Evolutionary conservation across 2,797 vertebrate species (phyloP), one percentile per base, ranked within the genome.

Genomic region (Somateria mollissima): DNA sequence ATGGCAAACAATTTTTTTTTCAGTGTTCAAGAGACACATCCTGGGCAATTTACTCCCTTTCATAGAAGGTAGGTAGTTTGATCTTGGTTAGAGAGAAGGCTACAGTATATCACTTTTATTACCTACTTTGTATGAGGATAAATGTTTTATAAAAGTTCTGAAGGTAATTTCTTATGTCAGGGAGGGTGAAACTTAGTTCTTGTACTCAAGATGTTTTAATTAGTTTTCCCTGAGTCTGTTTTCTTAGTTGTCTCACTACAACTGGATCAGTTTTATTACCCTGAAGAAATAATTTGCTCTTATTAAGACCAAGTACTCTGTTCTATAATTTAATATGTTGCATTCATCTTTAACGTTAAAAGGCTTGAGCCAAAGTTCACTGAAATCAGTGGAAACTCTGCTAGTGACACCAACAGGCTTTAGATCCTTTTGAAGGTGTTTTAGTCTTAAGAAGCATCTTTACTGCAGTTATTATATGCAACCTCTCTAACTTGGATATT

Each of bases 231-330:
- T 41, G 45, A 84, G 69, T 89, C 83, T 92, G 86, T 96, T 96
- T 96, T 82, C 90, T 92, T 62, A 82, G 67, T 94, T 94, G 81
- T 87, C 45, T 91, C 27, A 28, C 77, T 90, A 53, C 41, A 83
- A 83, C 34, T 56, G 75, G 34, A 92, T 87, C 64, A 69, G 25
- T 84, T 92, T 90, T 96, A 94, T 90, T 96, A 92, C 78, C 67
- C 83, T 61, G 77, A 92, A 95, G 67, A 93, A 96, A 92, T 94
- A 94, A 95, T 93, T 96, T 95, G 61, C 64, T 89, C 90, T 94
- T 95, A 90, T 94, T 90, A 96, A 74, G 83, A 94, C 81, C 74
- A 72, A 94, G 30, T 87, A 84, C 39, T 91, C 83, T 84, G 53
- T 84, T 94, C 71, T 82, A 77, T 89, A 94, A 92, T 95, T 89